phyloP scores from a whole-genome alignment of 2,113 vertebrate species.

The Heterotilapia buettikoferi region DNA sequence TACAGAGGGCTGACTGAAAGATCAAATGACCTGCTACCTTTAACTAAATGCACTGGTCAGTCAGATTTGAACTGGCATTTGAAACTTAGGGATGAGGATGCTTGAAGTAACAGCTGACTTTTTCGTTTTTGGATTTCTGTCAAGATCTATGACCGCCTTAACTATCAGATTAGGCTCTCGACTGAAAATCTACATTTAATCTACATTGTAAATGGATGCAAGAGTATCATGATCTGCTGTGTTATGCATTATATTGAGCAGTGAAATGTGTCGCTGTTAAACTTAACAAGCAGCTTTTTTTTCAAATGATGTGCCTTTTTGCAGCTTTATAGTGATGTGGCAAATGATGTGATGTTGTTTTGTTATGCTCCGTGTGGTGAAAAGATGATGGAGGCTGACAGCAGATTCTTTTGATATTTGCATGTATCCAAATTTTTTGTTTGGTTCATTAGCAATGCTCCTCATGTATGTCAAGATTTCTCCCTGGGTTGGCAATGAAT shows the following conservation, averaged over 20 bases:
- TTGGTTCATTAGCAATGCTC: slow-evolving; percentile 34
- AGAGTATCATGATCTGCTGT: neutral
- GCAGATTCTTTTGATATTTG: slow-evolving; percentile 22
- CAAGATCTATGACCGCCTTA: neutral
- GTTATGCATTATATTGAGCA: slow-evolving; percentile 12
- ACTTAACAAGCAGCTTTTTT: slow-evolving; percentile 32
- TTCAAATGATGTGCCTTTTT: slow-evolving; percentile 27
- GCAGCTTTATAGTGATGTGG: neutral
- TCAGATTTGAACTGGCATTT: slow-evolving; percentile 33
- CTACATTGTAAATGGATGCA: slow-evolving; percentile 22
- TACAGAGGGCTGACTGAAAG: neutral
- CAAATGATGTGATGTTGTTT: slow-evolving; percentile 28
- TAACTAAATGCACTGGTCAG: slow-evolving; percentile 41
- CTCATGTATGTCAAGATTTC: slow-evolving; percentile 9
- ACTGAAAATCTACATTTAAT: slow-evolving; percentile 36
- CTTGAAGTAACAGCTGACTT: neutral
- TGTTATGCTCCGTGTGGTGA: slow-evolving; percentile 11
- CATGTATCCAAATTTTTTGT: neutral
- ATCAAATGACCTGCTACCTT: slow-evolving; percentile 34
- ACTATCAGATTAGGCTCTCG: slow-evolving; percentile 18
- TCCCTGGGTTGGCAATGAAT: slow-evolving; percentile 1
- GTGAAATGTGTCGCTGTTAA: slow-evolving; percentile 15
- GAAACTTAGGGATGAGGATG: slow-evolving; percentile 24
- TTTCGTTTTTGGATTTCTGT: slow-evolving; percentile 3
- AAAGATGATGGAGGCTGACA: slow-evolving; percentile 19